A percentile compares a stretch with the other conserved stretches of the same genome.
These are phyloP conservation scores for Achlya flavicornis DNA, from an alignment of 2,888 invertebrate species.

Conservation along the genomic window DNA sequence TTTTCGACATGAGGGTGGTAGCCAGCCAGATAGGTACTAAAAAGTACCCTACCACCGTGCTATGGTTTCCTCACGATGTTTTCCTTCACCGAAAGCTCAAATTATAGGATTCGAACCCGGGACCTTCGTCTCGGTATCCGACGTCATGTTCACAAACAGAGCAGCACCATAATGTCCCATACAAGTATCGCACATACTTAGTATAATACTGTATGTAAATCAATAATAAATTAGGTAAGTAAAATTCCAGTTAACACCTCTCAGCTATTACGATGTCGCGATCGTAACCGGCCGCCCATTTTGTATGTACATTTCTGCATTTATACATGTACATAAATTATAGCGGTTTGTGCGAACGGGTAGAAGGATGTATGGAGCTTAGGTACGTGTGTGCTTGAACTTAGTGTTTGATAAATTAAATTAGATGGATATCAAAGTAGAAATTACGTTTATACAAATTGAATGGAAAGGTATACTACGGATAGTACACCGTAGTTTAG, in stretches of 20 bases:
- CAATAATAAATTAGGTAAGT: conserved; percentile 51
- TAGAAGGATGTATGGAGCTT: neutral
- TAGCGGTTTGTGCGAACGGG: neutral
- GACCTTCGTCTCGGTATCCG: too few species aligned
- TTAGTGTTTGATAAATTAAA: neutral
- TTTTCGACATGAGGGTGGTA: too few species aligned
- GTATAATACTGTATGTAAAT: conserved; percentile 47
- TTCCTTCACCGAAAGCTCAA: too few species aligned
- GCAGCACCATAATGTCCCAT: neutral
- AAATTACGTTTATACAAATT: too few species aligned
- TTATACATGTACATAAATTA: conserved; percentile 56
- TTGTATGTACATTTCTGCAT: conserved; percentile 36
- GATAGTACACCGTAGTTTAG: too few species aligned
- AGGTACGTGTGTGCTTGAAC: neutral
- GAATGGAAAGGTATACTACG: too few species aligned
- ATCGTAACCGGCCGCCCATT: conserved; percentile 25
- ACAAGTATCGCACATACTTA: neutral
- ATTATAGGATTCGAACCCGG: too few species aligned
- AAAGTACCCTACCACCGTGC: too few species aligned
- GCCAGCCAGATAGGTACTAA: too few species aligned
- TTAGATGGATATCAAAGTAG: too few species aligned
- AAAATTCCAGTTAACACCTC: conserved; percentile 53
- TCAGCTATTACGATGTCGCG: conserved; percentile 40
- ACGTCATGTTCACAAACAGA: too few species aligned
- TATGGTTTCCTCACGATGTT: too few species aligned